Evolutionary conservation across 1,140 invertebrate species (phyloP), one percentile per base, ranked within the genome.

Genomic region (Drosophila pandora): DNA sequence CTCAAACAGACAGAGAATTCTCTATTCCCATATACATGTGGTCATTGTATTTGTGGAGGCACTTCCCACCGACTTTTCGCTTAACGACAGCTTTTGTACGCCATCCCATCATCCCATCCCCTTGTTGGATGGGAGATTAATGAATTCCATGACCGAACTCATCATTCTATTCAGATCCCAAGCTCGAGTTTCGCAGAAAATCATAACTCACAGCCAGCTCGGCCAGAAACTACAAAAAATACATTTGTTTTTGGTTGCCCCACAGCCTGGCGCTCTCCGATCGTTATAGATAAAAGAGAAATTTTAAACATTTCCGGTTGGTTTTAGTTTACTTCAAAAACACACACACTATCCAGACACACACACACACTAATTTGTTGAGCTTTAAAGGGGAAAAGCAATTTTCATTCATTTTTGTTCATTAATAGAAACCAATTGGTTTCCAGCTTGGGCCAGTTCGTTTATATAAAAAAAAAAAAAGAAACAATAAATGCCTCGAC

Each of bases 371-470:
- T 17, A 17, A 17, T 17, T 17, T 17, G 17, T 17, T 17, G 17
- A 45, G 23, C n/a, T 43, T 47, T 48, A 48, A 47, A 28, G 61
- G 67, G 37, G 45, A 60, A 47, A 58, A 43, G 32, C 73, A 68
- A 73, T 77, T 77, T 73, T 69, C 47, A 76, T 59, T 63, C 56
- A 64, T 47, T 78, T 78, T 55, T 55, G 64, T 75, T 67, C 69
- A 80, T 84, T 84, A 85, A 84, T 84, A 81, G 73, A 85, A 84
- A 85, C 57, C 72, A 84, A 85, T 84, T 85, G 57, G 52, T 69
- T 13, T 73, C 30, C 30, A 39, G 45, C 45, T 68, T 22, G 59
- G 34, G 62, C 50, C n/a, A 3, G 41, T 39, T 55, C 47, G 23
- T 48, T 37, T 61, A 50, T 45, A 34, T 21, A 52, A 60, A 17